These are phyloP conservation scores for Punctoribates punctum DNA, from an alignment of 2,888 invertebrate genomes.

Conservation along the genomic window DNA sequence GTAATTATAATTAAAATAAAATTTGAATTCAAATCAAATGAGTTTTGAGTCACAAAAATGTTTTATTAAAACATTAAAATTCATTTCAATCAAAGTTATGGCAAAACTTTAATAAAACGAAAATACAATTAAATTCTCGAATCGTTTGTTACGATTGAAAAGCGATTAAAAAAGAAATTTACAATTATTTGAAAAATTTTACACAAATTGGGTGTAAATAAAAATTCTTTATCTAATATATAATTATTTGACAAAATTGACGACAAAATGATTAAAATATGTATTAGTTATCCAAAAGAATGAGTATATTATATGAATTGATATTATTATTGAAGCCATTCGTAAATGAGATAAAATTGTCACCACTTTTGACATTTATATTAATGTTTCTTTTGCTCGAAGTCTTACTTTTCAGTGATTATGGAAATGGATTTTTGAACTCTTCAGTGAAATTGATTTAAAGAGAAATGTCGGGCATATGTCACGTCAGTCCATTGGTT, in stretches of 20 bases:
- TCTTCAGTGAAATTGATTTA: not conserved
- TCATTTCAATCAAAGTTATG: not conserved
- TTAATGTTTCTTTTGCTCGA: not conserved
- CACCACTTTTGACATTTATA: not conserved
- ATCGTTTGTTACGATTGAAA: not conserved
- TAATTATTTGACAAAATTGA: too few species aligned
- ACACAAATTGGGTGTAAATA: too few species aligned
- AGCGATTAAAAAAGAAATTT: too few species aligned
- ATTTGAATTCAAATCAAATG: not conserved
- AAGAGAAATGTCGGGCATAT: not conserved
- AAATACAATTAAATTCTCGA: constrained; percentile 4
- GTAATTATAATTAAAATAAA: not conserved
- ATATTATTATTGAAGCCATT: not conserved
- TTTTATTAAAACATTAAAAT: not conserved
- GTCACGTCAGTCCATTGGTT: not conserved
- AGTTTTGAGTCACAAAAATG: not conserved
- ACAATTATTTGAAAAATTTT: too few species aligned
- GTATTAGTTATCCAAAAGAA: not conserved
- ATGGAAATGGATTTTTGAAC: not conserved
- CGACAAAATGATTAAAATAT: not conserved
- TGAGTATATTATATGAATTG: not conserved
- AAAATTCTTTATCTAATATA: too few species aligned
- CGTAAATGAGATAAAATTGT: not conserved
- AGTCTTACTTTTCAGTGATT: not conserved
- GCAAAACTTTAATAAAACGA: not conserved